Evolutionary conservation across 2,797 vertebrate species (phyloP).

Genomic region (Gymnothorax javanicus): DNA sequence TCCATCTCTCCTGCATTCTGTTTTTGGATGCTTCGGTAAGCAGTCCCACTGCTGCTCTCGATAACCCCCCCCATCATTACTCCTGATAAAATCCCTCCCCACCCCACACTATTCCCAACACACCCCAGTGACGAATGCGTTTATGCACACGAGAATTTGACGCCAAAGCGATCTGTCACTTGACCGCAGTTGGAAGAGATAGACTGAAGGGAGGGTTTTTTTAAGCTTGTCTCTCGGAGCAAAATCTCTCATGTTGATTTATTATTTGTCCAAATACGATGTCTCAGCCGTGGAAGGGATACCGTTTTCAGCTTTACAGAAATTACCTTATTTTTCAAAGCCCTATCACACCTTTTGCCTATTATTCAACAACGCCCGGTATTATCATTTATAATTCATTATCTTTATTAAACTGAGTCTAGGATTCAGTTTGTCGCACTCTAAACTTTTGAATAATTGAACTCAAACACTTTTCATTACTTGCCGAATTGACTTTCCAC

Average conservation of each 20-base stretch:
- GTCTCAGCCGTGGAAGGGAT: not conserved
- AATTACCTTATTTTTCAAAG: not conserved
- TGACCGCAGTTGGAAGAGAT: not conserved
- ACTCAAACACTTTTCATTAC: not conserved
- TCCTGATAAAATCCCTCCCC: not conserved
- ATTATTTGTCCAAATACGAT: not conserved
- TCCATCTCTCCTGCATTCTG: not conserved
- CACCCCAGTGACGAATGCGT: not conserved
- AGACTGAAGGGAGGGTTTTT: not conserved
- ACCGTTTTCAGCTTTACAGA: not conserved
- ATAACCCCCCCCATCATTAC: not conserved
- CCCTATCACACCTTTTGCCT: not conserved
- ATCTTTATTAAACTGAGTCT: not conserved
- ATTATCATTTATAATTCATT: not conserved
- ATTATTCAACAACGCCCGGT: not conserved
- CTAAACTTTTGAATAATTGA: constrained; percentile 15
- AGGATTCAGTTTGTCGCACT: not conserved
- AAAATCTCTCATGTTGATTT: constrained; percentile 3
- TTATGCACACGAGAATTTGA: not conserved
- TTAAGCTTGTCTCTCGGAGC: not conserved
- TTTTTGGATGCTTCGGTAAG: not conserved
- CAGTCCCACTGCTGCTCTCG: not conserved
- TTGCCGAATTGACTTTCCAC: not conserved
- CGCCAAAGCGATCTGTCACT: not conserved
- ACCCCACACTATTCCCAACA: not conserved